Evolutionary conservation across 2,888 invertebrate species (phyloP).

Genomic region (Alloplasta piceator): DNA sequence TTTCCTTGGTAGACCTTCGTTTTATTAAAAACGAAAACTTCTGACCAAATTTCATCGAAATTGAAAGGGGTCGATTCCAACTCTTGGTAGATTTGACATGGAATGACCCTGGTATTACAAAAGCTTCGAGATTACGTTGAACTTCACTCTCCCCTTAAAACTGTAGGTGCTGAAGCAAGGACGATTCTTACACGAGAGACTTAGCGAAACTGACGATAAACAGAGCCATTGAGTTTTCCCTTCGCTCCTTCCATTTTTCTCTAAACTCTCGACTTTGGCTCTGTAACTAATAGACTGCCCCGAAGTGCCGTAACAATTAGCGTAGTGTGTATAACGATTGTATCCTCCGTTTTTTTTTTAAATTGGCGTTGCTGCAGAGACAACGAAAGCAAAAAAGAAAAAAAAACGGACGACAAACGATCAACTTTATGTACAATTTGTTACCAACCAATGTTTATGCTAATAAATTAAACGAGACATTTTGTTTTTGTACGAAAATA

Average conservation of each 20-base stretch:
- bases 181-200: background rate
- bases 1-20: too few relatives aligned
- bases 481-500: conserved; percentile 61
- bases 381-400: conserved; percentile 10
- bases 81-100: too few relatives aligned
- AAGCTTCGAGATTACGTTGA: too few relatives aligned
- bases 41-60: too few relatives aligned
- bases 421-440: conserved; percentile 62
- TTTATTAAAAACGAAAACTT: too few relatives aligned
- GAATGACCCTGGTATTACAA: too few relatives aligned
- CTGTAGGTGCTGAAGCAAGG: too few relatives aligned
- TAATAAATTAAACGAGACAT: conserved; percentile 60
- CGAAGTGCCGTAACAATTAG: conserved; percentile 65
- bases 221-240: conserved; percentile 19
- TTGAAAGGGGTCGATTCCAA: too few relatives aligned
- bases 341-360: conserved; percentile 42
- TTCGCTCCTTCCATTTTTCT: background rate
- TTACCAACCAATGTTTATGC: conserved; percentile 65
- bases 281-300: conserved; percentile 68
- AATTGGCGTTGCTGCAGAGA: too few relatives aligned
- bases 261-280: conserved; percentile 47
- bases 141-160: too few relatives aligned
- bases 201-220: conserved; percentile 13
- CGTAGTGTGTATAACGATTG: conserved; percentile 54
- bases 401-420: conserved; percentile 23